Percentiles rank a stretch among this genome's conserved stretches.
Evolutionary conservation across 2,113 vertebrate species (phyloP).

Genomic region (Gambusia affinis): DNA sequence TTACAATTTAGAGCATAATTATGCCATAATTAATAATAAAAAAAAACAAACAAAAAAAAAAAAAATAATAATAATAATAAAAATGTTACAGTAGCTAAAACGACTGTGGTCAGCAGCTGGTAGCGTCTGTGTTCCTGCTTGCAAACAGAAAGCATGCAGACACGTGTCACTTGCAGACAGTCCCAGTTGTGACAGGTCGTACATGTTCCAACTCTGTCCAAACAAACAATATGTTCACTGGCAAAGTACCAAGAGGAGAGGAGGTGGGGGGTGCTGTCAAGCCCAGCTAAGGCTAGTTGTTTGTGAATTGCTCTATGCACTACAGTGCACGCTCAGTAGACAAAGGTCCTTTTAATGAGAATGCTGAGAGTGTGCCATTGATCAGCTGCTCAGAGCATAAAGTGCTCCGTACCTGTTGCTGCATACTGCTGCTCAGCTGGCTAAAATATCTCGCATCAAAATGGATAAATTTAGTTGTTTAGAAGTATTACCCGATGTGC

Average conservation of each 20-base stretch:
- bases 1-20: background rate
- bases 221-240: conserved; percentile 5
- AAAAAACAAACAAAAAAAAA: too few species aligned
- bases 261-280: background rate
- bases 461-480: too few species aligned
- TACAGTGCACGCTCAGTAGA: too few species aligned
- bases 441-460: background rate
- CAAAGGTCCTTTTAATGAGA: too few species aligned
- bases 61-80: background rate
- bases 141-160: background rate
- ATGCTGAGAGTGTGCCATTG: too few species aligned
- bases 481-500: too few species aligned
- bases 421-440: background rate
- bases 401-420: background rate
- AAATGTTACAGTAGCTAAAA: background rate
- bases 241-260: background rate
- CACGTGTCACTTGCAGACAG: background rate
- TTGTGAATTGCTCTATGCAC: background rate
- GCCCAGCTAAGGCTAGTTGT: background rate
- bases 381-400: too few species aligned
- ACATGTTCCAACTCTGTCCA: conserved; percentile 6
- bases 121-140: background rate
- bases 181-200: background rate
- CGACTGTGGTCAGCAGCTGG: background rate
- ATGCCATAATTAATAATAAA: background rate